Evolutionary conservation across 2,888 invertebrate species (phyloP), one percentile per base, ranked within the genome.

Genomic region (Parthenolecanium corni): DNA sequence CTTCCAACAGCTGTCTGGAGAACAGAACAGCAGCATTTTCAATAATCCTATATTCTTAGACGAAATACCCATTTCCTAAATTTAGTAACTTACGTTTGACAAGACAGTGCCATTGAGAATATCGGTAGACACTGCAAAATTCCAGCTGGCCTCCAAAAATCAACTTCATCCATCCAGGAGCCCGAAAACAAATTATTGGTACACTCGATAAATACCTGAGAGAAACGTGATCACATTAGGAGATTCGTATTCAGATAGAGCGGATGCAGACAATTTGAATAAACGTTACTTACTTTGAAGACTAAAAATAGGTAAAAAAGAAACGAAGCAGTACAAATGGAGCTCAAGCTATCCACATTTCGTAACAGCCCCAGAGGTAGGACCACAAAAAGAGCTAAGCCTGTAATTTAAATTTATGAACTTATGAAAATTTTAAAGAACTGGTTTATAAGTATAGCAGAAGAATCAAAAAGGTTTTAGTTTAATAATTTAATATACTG

Each of bases 31-130:
- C 4, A 44, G n/a, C 3, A 44, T n/a, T n/a, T n/a, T 9, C 46
- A 9, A 11, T 46, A 16, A n/a, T 11, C 46, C 9, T 16, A n/a
- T 46, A 12, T 16, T 11, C 16, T 16, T 46, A 12, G 9, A 16
- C 46, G 18, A 16, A 24, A 25, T 25, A 21, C 1, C 12, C 11
- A 3, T 23, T 18, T 9, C 16, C 49, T 12, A 49, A 40, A 40
- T 40, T n/a, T n/a, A n/a, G n/a, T 62, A 49, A 77, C 82, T 80
- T 75, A 90, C 84, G 95, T 93, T 76, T 97, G 97, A 76, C 97
- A 97, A 67, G 92, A 93, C 62, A 96, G 78, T 0, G 96, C 94
- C 87, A 96, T 91, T 12, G 93, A 88, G 75, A 96, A 92, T 69
- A 97, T 96, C 0, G 97, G 97, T 67, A 96, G 78, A 72, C 93